Conservation (phyloP, 1,140 invertebrate genomes). For the Caenorhabditis inopinata region DNA sequence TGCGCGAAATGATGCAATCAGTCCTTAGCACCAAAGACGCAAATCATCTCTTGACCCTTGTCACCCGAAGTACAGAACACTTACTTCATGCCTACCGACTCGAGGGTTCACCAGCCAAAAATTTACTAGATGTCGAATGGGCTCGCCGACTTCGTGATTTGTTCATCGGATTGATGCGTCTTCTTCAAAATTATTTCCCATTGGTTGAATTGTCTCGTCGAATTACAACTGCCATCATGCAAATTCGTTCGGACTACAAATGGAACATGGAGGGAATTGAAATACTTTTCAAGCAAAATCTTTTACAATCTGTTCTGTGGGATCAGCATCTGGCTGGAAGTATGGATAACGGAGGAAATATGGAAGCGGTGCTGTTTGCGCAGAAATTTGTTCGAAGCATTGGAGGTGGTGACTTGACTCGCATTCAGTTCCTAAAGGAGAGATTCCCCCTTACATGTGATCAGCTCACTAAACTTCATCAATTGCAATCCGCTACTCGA, state of each 20-base stretch:
- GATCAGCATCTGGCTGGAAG: conserved; percentile 80
- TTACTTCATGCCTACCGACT: conserved; percentile 48
- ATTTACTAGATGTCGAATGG: conserved; percentile 45
- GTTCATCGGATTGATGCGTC: conserved; percentile 44
- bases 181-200: conserved; percentile 36
- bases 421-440: conserved; percentile 18
- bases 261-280: conserved; percentile 90
- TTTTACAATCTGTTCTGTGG: conserved; percentile 77
- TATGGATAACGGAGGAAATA: conserved; percentile 81
- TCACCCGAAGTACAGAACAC: conserved; percentile 43
- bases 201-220: conserved; percentile 4
- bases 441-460: conserved; percentile 31
- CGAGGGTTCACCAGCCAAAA: background rate
- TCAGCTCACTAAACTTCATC: conserved; percentile 31
- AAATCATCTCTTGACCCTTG: background rate
- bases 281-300: conserved; percentile 76
- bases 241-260: conserved; percentile 81
- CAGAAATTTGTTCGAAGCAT: conserved; percentile 88
- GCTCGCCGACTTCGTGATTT: conserved; percentile 43
- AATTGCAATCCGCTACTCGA: conserved; percentile 19
- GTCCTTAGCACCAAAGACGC: conserved; percentile 39
- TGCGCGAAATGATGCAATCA: conserved; percentile 39
- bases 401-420: conserved; percentile 71
- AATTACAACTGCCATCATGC: conserved; percentile 66
- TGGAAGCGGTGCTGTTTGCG: conserved; percentile 81